Evolutionary conservation across 1,140 invertebrate species (phyloP).

Genomic region (Drosophila nigromelanica): DNA sequence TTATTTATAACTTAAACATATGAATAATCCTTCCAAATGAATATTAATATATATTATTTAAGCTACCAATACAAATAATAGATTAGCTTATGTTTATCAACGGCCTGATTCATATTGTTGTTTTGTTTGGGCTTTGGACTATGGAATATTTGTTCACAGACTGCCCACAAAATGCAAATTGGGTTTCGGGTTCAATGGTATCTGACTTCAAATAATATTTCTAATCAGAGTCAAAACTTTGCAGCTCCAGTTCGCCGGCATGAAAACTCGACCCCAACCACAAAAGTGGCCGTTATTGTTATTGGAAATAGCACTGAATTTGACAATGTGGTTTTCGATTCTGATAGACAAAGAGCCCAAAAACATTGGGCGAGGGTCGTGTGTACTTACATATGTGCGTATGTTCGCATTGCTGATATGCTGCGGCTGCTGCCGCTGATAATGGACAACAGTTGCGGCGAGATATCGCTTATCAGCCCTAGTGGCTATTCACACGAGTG

Average conservation of each 20-base stretch:
- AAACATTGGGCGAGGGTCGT: background rate
- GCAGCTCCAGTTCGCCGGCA: conserved; percentile 28
- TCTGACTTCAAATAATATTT: conserved; percentile 16
- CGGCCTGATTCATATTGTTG: conserved; percentile 3
- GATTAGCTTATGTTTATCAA: conserved; percentile 13
- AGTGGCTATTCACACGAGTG: conserved; percentile 35
- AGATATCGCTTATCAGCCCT: conserved; percentile 38
- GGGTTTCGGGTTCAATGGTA: conserved; percentile 17
- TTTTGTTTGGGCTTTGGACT: background rate
- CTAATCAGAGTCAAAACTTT: conserved; percentile 42
- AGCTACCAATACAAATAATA: background rate
- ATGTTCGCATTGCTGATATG: conserved; percentile 38
- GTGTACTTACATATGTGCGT: conserved; percentile 9
- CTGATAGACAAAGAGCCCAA: conserved; percentile 5
- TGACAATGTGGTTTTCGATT: conserved; percentile 14
- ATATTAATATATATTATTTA: background rate
- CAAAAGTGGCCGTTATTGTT: background rate
- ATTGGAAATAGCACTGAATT: conserved; percentile 1
- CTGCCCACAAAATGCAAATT: conserved; percentile 43
- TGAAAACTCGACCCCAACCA: conserved; percentile 19
- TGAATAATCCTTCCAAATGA: background rate
- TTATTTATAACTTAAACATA: background rate
- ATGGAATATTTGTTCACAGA: background rate
- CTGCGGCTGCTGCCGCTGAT: conserved; percentile 13
- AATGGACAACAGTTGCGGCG: conserved; percentile 28